Conservation (phyloP, 2,113 vertebrate species). For the Anseranas semipalmata region DNA sequence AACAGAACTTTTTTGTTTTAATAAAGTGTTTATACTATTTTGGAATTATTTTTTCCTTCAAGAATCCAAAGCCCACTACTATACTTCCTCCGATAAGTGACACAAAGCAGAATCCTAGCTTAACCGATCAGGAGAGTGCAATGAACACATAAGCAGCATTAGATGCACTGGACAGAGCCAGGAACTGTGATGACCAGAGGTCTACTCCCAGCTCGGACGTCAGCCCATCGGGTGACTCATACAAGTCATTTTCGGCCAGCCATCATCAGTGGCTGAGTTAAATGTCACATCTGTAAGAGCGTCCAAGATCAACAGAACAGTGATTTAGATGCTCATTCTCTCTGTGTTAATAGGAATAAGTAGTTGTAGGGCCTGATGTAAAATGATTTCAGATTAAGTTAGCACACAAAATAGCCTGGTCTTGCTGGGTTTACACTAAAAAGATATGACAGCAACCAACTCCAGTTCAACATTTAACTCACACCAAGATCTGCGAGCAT, state of each 20-base stretch:
- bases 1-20: neutral
- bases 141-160: fast-evolving
- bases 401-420: neutral
- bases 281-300: neutral
- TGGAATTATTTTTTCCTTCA: neutral
- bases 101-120: neutral
- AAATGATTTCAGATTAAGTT: neutral
- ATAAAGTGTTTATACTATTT: neutral
- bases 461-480: neutral
- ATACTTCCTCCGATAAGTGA: neutral
- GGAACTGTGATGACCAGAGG: neutral
- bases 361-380: neutral
- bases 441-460: neutral
- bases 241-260: neutral
- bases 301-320: neutral
- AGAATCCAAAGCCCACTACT: neutral
- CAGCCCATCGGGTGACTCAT: neutral
- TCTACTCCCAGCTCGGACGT: neutral
- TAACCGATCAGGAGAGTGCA: neutral
- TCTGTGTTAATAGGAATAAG: neutral
- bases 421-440: neutral
- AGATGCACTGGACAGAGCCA: neutral
- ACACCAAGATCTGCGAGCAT: neutral
- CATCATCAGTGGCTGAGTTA: neutral
- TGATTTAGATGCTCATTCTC: neutral